A percentile compares a stretch with the other conserved stretches of the same genome.
These are phyloP conservation scores for Mallotus villosus DNA, from an alignment of 2,797 vertebrate species.

Conservation along the genomic window DNA sequence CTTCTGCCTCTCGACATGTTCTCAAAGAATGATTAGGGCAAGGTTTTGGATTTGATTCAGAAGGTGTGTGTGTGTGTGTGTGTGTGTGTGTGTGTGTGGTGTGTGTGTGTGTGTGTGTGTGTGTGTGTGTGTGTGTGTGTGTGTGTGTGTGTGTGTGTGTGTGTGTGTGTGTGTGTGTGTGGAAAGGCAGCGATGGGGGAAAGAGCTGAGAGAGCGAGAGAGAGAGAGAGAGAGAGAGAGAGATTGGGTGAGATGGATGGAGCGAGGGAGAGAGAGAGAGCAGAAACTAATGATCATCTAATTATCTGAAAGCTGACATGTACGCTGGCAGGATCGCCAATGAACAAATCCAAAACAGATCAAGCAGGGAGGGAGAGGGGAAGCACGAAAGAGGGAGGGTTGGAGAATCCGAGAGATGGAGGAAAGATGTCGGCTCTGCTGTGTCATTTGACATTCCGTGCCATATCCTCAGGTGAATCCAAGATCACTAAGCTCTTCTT, in stretches of 20 bases:
- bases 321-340: conserved; percentile 53
- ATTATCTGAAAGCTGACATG: conserved; percentile 58
- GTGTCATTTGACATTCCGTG: conserved; percentile 47
- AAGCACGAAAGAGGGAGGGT: neutral
- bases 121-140: conserved; percentile 32
- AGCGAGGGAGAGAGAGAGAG: conserved; percentile 4
- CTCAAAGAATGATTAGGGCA: conserved; percentile 69
- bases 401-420: conserved; percentile 24
- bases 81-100: conserved; percentile 22
- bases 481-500: conserved; percentile 9
- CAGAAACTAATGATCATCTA: conserved; percentile 57
- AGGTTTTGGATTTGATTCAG: conserved; percentile 58
- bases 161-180: conserved; percentile 23
- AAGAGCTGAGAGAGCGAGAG: neutral
- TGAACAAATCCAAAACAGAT: conserved; percentile 53
- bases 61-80: conserved; percentile 32
- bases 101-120: conserved; percentile 31
- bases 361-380: conserved; percentile 13
- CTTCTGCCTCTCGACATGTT: conserved; percentile 56
- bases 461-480: conserved; percentile 54
- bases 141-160: conserved; percentile 23
- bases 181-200: neutral
- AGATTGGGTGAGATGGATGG: conserved; percentile 6
- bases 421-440: conserved; percentile 35
- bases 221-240: conserved; percentile 5